Base-by-base conservation (phyloP, 2,888 invertebrate genomes). In the Cosmia pyralina region DNA sequence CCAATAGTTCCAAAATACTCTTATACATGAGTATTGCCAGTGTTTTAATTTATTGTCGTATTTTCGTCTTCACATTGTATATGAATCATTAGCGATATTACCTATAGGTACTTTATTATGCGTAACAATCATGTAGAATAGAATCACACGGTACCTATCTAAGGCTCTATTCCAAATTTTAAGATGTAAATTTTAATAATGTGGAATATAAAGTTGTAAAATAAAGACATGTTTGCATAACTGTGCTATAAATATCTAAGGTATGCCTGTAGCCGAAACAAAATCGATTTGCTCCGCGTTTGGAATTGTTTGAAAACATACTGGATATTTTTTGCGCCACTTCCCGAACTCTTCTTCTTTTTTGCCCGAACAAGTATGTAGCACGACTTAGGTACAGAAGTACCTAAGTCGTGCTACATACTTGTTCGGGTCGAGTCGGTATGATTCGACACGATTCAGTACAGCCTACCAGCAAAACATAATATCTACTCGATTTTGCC, bases 291-390 rank as follows among this genome's bases (percentile, higher is more conserved):
- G 50, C 10, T 58, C 17, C 50, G 64, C 46, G 17, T 68, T 74
- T 34, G 17, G 11, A 55, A 65, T 63, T 78, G 60, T 74, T 83
- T 83, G 15, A 68, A 81, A 79, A 83, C 10, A 78, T 28, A 28
- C 13, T 52, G 55, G 46, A 57, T 44, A 15, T 63, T 59, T 67
- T 17, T 34, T 58, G 17, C 48, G 34, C 0, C 3, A 38, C 11
- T 34, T 58, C 8, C n/a, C n/a, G n/a, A n/a, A n/a, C n/a, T n/a
- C n/a, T n/a, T n/a, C n/a, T n/a, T n/a, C n/a, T n/a, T n/a, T n/a
- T n/a, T n/a, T n/a, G n/a, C n/a, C n/a, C n/a, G n/a, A n/a, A n/a
- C n/a, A n/a, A n/a, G n/a, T n/a, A n/a, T n/a, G n/a, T n/a, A n/a
- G n/a, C n/a, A n/a, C n/a, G n/a, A n/a, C n/a, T n/a, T n/a, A n/a